Percentiles rank a stretch among this genome's conserved stretches.
Conservation (phyloP, 2,888 invertebrate genomes). For the Itoplectis maculator region DNA sequence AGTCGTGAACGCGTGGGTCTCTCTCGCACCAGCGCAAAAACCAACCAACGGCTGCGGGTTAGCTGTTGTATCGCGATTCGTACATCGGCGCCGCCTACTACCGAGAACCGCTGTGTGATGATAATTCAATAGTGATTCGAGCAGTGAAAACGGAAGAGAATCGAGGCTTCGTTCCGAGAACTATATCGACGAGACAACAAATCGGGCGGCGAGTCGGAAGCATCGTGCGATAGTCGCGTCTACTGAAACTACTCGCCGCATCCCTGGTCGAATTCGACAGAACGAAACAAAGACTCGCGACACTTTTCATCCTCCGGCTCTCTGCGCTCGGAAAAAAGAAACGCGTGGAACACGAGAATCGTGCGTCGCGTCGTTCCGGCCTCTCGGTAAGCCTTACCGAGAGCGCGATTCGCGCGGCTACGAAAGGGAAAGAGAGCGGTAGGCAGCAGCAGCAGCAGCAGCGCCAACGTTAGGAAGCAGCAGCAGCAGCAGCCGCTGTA, state of each 20-base stretch:
- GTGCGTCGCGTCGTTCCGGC: conserved; percentile 23
- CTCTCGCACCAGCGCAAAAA: not conserved
- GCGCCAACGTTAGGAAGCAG: conserved; percentile 24
- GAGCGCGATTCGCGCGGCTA: conserved; percentile 28
- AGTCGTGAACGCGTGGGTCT: not conserved
- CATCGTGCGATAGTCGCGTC: too few species aligned
- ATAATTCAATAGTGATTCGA: not conserved
- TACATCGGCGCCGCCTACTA: not conserved
- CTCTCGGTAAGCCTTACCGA: conserved; percentile 20
- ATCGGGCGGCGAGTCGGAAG: not conserved
- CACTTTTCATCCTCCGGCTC: too few species aligned
- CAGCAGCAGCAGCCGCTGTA: not conserved
- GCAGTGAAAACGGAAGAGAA: not conserved
- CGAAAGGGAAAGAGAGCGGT: conserved; percentile 37
- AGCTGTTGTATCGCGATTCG: too few species aligned
- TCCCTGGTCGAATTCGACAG: too few species aligned
- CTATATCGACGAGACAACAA: too few species aligned
- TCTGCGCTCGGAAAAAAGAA: too few species aligned
- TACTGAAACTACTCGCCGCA: too few species aligned
- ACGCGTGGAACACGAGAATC: not conserved
- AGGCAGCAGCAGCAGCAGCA: conserved; percentile 27
- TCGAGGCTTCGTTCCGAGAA: not conserved
- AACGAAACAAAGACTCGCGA: too few species aligned
- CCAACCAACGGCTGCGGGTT: too few species aligned
- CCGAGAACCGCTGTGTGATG: not conserved